Evolutionary conservation across 1,140 invertebrate genomes (phyloP), one percentile per base, ranked within the genome.

Genomic region (Armadillidium nasatum): DNA sequence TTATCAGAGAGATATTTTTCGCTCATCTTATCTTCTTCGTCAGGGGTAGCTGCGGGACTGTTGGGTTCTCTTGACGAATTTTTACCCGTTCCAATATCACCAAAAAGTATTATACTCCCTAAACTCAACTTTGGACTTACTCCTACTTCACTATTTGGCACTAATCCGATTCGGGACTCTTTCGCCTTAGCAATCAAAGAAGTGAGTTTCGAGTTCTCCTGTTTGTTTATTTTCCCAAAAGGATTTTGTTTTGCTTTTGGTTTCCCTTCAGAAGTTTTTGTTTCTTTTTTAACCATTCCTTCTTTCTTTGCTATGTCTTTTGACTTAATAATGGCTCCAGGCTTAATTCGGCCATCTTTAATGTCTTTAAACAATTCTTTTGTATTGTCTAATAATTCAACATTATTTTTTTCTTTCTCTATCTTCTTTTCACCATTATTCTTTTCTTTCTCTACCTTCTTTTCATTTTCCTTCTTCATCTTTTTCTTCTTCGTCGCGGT

Each of bases 391-490:
- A 80, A 71, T n/a, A 21, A 74, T 22, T 80, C 79, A 45, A 74
- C n/a, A 76, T 80, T 60, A 73, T 60, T 33, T 67, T 73, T 69
- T 74, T 78, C 79, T 78, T 80, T 76, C 60, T 75, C 73, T 10
- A 75, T 60, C 21, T 80, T 75, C 21, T 67, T 75, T 45, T 72
- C 72, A 67, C 83, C 82, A 82, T 84, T 84, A n/a, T n/a, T 50
- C 46, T 50, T 15, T 50, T 50, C 46, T 50, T 50, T 15, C 15
- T 50, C 46, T 68, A 68, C 60, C 45, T 74, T 74, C 10, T 60
- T 68, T 79, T 66, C 70, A 72, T 54, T 66, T 75, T 68, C 60
- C 60, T 76, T 78, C 45, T 80, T 80, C 45, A 71, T 75, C 43
- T 77, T 80, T 74, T 73, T 76, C 71, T 75, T 80, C 73, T 74